These are phyloP conservation scores for Salvelinus sp. DNA, from an alignment of 2,113 vertebrate species.

Conservation along the genomic window DNA sequence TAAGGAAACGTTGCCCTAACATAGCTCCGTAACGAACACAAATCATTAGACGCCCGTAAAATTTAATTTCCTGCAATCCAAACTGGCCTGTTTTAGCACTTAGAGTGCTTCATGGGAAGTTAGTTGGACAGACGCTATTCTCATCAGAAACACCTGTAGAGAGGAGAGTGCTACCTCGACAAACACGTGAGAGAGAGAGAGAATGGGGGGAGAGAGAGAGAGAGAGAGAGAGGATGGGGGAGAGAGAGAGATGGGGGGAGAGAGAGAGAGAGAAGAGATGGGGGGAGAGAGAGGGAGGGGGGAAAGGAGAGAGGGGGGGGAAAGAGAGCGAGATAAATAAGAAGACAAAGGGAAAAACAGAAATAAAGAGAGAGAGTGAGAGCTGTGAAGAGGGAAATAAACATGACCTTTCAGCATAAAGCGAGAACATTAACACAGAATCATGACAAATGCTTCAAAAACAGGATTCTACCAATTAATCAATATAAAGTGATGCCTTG, in stretches of 20 bases:
- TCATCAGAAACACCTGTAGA: constrained; percentile 12
- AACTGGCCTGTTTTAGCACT: constrained; percentile 41
- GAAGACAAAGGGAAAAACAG: background rate
- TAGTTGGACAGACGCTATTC: constrained; percentile 6
- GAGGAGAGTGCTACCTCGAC: constrained; percentile 10
- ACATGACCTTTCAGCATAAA: background rate
- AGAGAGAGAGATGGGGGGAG: background rate
- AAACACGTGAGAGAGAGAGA: background rate
- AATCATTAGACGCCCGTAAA: constrained; percentile 60
- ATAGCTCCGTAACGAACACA: constrained; percentile 42
- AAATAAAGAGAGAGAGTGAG: constrained; percentile 9
- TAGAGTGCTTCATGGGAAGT: constrained; percentile 16
- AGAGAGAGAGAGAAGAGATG: background rate
- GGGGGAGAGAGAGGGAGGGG: background rate
- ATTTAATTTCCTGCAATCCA: constrained; percentile 59
- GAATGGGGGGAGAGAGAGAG: background rate
- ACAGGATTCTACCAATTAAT: constrained; percentile 39
- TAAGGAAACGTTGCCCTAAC: constrained; percentile 22
- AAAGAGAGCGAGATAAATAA: background rate
- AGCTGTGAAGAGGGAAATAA: constrained; percentile 12
- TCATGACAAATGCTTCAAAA: background rate
- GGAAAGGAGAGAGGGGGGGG: background rate
- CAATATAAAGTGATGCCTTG: constrained; percentile 49
- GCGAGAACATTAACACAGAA: background rate
- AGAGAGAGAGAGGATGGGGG: background rate